These are phyloP conservation scores for Muricea muricata DNA, from an alignment of 92 coral and sea anemone species.

Conservation along the genomic window DNA sequence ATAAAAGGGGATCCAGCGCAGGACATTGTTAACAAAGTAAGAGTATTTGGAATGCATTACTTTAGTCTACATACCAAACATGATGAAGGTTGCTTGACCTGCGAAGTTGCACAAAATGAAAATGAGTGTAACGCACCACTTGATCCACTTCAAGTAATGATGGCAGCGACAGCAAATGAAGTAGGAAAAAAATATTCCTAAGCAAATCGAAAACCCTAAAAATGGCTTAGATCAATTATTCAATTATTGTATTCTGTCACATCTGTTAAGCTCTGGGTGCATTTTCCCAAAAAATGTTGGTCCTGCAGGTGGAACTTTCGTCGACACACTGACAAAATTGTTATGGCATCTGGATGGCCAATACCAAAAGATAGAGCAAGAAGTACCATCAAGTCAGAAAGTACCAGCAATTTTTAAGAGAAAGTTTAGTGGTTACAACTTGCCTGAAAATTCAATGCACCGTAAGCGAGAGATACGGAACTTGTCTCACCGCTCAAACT, in stretches of 20 bases:
- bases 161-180: slow-evolving; percentile 23
- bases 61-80: slow-evolving; percentile 12
- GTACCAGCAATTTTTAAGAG: slow-evolving; percentile 25
- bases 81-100: slow-evolving; percentile 9
- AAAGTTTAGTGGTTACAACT: slow-evolving; percentile 40
- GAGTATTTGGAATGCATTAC: slow-evolving; percentile 19
- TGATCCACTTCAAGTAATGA: slow-evolving; percentile 4
- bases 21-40: slow-evolving; percentile 21
- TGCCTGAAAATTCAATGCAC: slow-evolving; percentile 40
- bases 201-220: slow-evolving; percentile 2
- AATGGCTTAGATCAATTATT: slow-evolving; percentile 20
- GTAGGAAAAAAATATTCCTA: slow-evolving; percentile 12
- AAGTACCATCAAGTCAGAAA: slow-evolving; percentile 10
- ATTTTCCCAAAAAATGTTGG: slow-evolving; percentile 21
- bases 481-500: slow-evolving; percentile 20
- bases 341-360: slow-evolving; percentile 16
- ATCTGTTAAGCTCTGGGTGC: slow-evolving; percentile 21
- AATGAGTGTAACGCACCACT: background rate
- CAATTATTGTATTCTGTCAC: slow-evolving; percentile 12
- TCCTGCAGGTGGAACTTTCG: slow-evolving; percentile 8
- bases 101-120: slow-evolving; percentile 7
- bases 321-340: slow-evolving; percentile 16
- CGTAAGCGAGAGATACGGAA: slow-evolving; percentile 27
- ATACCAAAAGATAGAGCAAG: slow-evolving; percentile 10
- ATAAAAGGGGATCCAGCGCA: slow-evolving; percentile 19